Percentiles rank a stretch among this genome's conserved stretches.
These are phyloP conservation scores for Polietes domitor DNA, from an alignment of 2,888 invertebrate species.

Conservation along the genomic window DNA sequence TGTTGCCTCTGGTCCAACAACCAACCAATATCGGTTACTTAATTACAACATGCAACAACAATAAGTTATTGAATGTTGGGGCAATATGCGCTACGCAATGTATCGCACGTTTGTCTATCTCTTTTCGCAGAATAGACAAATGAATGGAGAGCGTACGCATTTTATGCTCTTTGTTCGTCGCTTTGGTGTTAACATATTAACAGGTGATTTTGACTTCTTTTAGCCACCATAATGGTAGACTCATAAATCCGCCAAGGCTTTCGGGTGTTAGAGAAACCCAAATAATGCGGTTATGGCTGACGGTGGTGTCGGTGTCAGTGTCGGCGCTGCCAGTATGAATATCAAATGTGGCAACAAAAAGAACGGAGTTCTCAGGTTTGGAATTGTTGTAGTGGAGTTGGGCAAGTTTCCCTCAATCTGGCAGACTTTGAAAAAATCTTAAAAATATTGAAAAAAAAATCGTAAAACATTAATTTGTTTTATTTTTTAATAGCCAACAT, in stretches of 20 bases:
- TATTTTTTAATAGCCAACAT: no score
- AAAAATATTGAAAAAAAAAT: no score
- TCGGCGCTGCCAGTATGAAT: neutral
- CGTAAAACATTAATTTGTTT: no score
- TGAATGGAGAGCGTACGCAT: neutral
- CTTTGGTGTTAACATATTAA: neutral
- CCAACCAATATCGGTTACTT: neutral
- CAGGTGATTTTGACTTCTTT: neutral
- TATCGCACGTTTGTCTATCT: neutral
- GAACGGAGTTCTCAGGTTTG: neutral
- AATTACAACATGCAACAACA: neutral
- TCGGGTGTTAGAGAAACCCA: neutral
- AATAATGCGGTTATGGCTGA: slow-evolving; percentile 12
- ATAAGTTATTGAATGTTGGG: neutral
- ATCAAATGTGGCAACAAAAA: neutral
- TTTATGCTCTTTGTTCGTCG: neutral
- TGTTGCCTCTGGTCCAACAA: no score
- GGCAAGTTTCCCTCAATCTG: no score
- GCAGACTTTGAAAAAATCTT: no score
- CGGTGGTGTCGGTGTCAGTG: neutral
- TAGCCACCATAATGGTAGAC: neutral
- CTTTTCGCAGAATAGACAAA: no score
- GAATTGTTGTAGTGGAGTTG: neutral
- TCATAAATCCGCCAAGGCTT: slow-evolving; percentile 1
- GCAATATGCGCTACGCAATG: neutral